Evolutionary conservation across 2,113 vertebrate genomes (phyloP), one percentile per base, ranked within the genome.

Genomic region (Sturnira hondurensis): DNA sequence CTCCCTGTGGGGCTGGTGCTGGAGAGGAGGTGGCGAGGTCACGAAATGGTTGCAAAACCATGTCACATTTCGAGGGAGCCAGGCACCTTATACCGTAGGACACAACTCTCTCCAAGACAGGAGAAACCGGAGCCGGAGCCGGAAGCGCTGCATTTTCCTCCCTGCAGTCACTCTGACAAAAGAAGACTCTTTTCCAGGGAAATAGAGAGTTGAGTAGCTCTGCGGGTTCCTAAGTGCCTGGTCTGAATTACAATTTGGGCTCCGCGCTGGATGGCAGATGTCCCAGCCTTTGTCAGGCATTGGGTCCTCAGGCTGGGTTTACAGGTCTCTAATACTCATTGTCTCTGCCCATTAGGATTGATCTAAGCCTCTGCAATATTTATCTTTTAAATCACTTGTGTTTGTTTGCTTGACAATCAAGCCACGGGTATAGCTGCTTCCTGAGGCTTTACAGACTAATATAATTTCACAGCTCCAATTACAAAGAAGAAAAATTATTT

Each of bases 401-500:
- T 89, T 95, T 94, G 78, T 97, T 86, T 93, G 82, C 89, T 96
- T 96, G 94, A 97, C 93, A 96, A 56, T 98, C 88, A 92, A 96
- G 94, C 2, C 50, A 33, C 84, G 56, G 56, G 47, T 96, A 96
- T 95, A 86, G 70, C 74, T 94, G 93, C 94, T 96, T 97, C 93
- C 86, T 76, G 76, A 96, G 95, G 78, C 74, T 76, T 71, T 86
- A 81, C 31, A 65, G 78, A 68, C 96, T 96, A 96, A 97, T 93
- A 77, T 81, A 88, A 97, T 97, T 97, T 98, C 86, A 96, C n/a
- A 68, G 89, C 74, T 96, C 86, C 95, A 94, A 81, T 97, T 97
- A 97, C 94, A 93, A 97, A 96, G 6, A 58, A 95, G 93, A 97
- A 97, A 97, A 93, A 97, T 96, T 71, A 93, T 94, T 97, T 96